These are phyloP conservation scores for Rhizoglyphus robini DNA, from an alignment of 1,140 invertebrate species.

Conservation along the genomic window DNA sequence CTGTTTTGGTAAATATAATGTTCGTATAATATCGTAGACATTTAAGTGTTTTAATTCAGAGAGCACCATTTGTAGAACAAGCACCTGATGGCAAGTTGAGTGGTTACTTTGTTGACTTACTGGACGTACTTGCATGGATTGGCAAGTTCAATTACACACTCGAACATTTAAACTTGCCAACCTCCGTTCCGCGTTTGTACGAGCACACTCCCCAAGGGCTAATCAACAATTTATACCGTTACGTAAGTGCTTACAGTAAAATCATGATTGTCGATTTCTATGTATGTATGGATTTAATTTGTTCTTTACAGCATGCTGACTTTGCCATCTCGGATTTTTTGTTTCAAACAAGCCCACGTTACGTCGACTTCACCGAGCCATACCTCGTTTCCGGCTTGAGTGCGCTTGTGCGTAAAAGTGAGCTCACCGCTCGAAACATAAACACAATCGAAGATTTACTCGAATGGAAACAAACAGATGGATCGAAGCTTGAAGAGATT, in stretches of 20 bases:
- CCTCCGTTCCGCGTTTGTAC: no score
- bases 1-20: neutral
- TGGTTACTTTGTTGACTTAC: neutral
- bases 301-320: neutral
- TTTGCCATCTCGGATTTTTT: conserved; percentile 2
- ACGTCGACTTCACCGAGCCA: neutral
- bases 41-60: no score
- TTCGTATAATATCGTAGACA: neutral
- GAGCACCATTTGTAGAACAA: conserved; percentile 2
- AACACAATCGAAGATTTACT: conserved; percentile 1
- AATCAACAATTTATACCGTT: neutral
- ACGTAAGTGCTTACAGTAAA: neutral
- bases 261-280: neutral
- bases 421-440: neutral
- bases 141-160: conserved; percentile 12
- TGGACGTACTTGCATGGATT: neutral
- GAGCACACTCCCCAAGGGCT: neutral
- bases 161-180: neutral
- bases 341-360: neutral
- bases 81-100: neutral
- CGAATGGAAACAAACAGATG: neutral
- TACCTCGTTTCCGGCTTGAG: neutral
- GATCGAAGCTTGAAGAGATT: neutral
- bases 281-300: neutral
- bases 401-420: neutral